These are phyloP conservation scores for Temnothorax nylanderi DNA, from an alignment of 1,140 invertebrate genomes.

Conservation along the genomic window DNA sequence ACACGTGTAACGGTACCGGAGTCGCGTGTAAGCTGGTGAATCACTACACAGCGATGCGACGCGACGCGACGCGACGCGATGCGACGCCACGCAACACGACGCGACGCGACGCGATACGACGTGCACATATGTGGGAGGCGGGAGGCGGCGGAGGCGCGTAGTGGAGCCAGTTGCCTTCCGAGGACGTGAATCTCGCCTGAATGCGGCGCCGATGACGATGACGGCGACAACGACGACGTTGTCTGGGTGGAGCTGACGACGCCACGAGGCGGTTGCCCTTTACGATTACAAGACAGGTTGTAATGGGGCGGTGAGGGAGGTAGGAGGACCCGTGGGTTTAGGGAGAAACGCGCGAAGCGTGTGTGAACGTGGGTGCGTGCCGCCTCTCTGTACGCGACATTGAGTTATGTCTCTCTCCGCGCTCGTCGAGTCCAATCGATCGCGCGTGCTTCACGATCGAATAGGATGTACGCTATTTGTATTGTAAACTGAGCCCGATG, in stretches of 20 bases:
- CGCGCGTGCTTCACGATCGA: conserved; percentile 16
- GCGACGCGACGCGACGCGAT: conserved; percentile 15
- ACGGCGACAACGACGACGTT: background rate
- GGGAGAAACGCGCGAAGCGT: conserved; percentile 29
- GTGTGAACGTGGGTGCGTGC: conserved; percentile 35
- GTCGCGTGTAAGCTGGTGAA: conserved; percentile 76
- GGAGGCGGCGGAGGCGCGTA: conserved; percentile 1
- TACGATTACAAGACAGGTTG: conserved; percentile 62
- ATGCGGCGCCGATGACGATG: conserved; percentile 32
- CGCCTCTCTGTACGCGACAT: conserved; percentile 13
- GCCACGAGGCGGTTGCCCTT: conserved; percentile 58
- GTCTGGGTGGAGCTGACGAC: conserved; percentile 46
- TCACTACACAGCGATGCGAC: conserved; percentile 63
- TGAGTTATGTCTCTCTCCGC: conserved; percentile 48
- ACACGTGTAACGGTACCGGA: conserved; percentile 74
- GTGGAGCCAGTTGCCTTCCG: conserved; percentile 41
- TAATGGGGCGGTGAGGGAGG: background rate
- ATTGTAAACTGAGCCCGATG: conserved; percentile 34
- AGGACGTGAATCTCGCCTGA: conserved; percentile 55
- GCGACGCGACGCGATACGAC: conserved; percentile 9
- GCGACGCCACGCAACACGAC: conserved; percentile 1
- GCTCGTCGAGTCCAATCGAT: conserved; percentile 33
- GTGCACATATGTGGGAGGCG: conserved; percentile 68
- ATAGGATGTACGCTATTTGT: conserved; percentile 24
- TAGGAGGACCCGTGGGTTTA: conserved; percentile 27